A percentile compares a stretch with the other conserved stretches of the same genome.
Conservation (phyloP, 2,888 invertebrate genomes). For the Scrobipalpa atriplicella region DNA sequence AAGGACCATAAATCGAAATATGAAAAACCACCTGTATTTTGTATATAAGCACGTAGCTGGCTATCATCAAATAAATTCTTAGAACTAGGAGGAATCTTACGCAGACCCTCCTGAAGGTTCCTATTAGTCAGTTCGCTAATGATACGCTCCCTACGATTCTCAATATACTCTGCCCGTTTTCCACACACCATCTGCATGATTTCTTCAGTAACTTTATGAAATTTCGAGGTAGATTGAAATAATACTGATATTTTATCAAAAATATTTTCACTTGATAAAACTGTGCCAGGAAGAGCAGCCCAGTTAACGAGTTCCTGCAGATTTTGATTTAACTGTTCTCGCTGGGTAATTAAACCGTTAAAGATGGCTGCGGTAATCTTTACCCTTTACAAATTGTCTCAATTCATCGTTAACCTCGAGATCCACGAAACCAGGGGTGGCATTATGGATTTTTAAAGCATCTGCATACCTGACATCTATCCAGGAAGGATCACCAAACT, state of each 20-base stretch:
- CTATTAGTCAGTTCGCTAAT: conserved; percentile 28
- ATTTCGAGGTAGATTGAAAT: conserved; percentile 25
- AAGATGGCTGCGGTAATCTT: conserved; percentile 5
- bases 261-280: conserved; percentile 15
- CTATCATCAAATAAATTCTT: conserved; percentile 14
- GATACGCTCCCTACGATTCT: conserved; percentile 33
- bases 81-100: conserved; percentile 32
- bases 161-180: conserved; percentile 31
- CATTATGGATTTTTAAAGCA: conserved; percentile 24
- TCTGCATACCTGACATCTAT: conserved; percentile 31
- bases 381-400: conserved; percentile 29
- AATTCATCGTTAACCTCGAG: conserved; percentile 27
- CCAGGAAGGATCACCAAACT: conserved; percentile 26
- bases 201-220: conserved; percentile 31
- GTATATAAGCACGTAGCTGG: not conserved
- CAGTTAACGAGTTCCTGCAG: conserved; percentile 12
- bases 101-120: conserved; percentile 30
- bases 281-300: not conserved
- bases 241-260: conserved; percentile 32
- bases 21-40: conserved; percentile 20
- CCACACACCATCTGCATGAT: conserved; percentile 34
- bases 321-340: conserved; percentile 1
- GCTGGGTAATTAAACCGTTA: not conserved
- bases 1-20: no score
- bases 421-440: conserved; percentile 28